Evolutionary conservation across 1,140 invertebrate genomes (phyloP).

Genomic region (Coelopa frigida): DNA sequence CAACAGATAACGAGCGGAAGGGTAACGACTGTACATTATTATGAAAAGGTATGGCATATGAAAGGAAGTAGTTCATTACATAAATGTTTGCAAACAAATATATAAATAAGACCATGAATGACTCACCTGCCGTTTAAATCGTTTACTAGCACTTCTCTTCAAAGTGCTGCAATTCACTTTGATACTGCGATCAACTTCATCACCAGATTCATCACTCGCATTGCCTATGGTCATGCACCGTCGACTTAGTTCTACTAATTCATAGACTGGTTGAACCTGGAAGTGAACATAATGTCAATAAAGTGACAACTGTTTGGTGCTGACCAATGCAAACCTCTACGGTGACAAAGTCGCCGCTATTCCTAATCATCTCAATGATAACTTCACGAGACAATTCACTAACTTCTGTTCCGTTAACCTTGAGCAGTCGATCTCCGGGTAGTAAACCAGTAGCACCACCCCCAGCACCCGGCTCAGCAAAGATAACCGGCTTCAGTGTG

Average conservation of each 20-base stretch:
- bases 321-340: slow-evolving; percentile 66
- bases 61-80: too few relatives aligned
- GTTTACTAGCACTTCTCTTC: slow-evolving; percentile 65
- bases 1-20: too few relatives aligned
- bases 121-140: slow-evolving; percentile 61
- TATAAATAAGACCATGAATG: too few relatives aligned
- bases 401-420: slow-evolving; percentile 82
- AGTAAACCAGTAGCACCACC: slow-evolving; percentile 74
- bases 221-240: slow-evolving; percentile 49
- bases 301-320: background rate
- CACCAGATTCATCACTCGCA: slow-evolving; percentile 29
- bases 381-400: slow-evolving; percentile 81
- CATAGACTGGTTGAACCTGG: slow-evolving; percentile 79
- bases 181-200: slow-evolving; percentile 39
- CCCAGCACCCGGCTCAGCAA: slow-evolving; percentile 83
- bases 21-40: too few relatives aligned
- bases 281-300: background rate
- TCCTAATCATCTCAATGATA: slow-evolving; percentile 87
- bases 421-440: slow-evolving; percentile 85
- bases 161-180: slow-evolving; percentile 60
- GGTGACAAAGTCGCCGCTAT: slow-evolving; percentile 70
- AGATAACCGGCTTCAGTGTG: slow-evolving; percentile 68
- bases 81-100: too few relatives aligned
- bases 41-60: too few relatives aligned
- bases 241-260: slow-evolving; percentile 77